phyloP scores from a whole-genome alignment of 2,888 invertebrate genomes.

The Strigamia crassipes region DNA sequence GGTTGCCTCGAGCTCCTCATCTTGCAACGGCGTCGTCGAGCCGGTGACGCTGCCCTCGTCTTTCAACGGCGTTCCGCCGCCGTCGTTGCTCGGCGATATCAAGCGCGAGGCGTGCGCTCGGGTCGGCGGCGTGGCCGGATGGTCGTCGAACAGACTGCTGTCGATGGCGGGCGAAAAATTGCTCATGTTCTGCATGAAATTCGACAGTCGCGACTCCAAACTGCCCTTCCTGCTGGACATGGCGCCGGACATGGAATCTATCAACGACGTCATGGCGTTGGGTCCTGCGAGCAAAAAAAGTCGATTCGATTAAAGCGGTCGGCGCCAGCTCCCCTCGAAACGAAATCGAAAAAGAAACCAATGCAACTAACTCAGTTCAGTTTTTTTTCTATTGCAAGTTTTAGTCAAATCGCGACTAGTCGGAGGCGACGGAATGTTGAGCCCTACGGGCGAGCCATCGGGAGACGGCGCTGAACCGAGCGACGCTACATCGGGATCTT shows the following conservation, averaged over 20 bases:
- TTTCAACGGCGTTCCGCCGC: conserved; percentile 52
- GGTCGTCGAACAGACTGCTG: conserved; percentile 49
- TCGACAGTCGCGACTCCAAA: conserved; percentile 53
- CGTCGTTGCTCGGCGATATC: conserved; percentile 13
- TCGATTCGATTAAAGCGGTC: not conserved
- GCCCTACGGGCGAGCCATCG: conserved; percentile 52
- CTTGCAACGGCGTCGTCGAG: conserved; percentile 52
- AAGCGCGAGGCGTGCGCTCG: not conserved
- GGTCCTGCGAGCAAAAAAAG: conserved; percentile 41
- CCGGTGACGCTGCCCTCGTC: conserved; percentile 52
- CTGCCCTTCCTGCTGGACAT: conserved; percentile 50
- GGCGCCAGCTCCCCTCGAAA: not conserved
- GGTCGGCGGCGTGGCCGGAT: conserved; percentile 9
- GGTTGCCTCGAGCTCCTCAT: conserved; percentile 50
- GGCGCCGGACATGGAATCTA: conserved; percentile 48
- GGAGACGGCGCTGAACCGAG: conserved; percentile 52
- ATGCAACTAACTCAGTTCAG: conserved; percentile 1
- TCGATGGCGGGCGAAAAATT: conserved; percentile 49
- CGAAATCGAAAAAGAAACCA: not conserved
- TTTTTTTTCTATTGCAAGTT: not conserved
- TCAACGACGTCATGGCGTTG: conserved; percentile 50
- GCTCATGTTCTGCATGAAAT: conserved; percentile 53
- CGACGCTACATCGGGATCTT: conserved; percentile 44
- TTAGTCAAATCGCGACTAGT: not conserved
- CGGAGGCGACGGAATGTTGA: conserved; percentile 50